Evolutionary conservation across 1,140 invertebrate genomes (phyloP).

Genomic region (Halotydeus destructor): DNA sequence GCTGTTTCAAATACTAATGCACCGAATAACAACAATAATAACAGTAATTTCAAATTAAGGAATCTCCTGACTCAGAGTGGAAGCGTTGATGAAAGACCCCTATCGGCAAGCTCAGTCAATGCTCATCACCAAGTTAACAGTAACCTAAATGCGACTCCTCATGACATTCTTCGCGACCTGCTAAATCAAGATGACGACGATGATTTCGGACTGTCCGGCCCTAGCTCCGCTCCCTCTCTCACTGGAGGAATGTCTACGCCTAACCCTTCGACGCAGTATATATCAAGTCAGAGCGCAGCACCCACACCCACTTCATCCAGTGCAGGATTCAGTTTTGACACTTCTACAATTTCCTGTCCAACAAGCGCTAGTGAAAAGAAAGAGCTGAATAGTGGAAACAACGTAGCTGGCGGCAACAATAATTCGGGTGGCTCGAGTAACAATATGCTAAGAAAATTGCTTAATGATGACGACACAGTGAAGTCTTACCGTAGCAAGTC

Average conservation of each 20-base stretch:
- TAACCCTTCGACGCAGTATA: neutral
- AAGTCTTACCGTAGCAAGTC: neutral
- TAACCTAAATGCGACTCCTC: slow-evolving; percentile 2
- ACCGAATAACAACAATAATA: neutral
- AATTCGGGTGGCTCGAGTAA: slow-evolving; percentile 2
- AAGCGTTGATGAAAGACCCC: neutral
- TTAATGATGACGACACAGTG: slow-evolving; percentile 11
- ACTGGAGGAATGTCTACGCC: neutral
- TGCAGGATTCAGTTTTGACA: neutral
- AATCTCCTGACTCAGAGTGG: slow-evolving; percentile 18
- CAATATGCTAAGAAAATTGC: slow-evolving; percentile 13
- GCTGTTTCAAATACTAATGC: neutral
- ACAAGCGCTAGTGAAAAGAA: no score
- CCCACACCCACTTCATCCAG: neutral
- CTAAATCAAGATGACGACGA: slow-evolving; percentile 16
- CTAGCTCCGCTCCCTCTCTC: neutral
- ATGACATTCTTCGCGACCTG: slow-evolving; percentile 17
- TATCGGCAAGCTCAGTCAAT: neutral
- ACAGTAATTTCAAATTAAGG: slow-evolving; percentile 16
- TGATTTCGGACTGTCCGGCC: neutral
- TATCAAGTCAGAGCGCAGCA: no score
- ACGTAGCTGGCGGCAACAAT: neutral
- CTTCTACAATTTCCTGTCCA: neutral
- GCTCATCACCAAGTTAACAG: no score
- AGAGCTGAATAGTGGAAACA: no score